Percentiles rank a stretch among this genome's conserved stretches.
phyloP scores from a whole-genome alignment of 2,888 invertebrate species.

The Apotomis turbidana region DNA sequence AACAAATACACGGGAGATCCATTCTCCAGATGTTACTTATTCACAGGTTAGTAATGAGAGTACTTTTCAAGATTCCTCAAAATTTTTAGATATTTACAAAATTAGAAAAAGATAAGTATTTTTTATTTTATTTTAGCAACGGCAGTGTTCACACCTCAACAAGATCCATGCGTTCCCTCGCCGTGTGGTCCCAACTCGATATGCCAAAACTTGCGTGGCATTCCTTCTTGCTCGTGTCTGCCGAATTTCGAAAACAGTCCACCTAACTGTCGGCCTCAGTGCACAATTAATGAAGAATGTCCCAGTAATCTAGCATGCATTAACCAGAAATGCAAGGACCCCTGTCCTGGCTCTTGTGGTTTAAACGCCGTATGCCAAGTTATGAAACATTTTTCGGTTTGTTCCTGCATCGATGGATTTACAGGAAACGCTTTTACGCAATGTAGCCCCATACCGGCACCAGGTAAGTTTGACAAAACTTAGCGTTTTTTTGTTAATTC shows the following conservation, averaged over 20 bases:
- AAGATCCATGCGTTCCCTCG: constrained; percentile 87
- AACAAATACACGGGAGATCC: constrained; percentile 85
- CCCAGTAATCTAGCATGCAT: constrained; percentile 86
- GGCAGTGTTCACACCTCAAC: constrained; percentile 59
- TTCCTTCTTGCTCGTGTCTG: constrained; percentile 86
- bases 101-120: too few relatives aligned
- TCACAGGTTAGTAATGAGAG: constrained; percentile 64
- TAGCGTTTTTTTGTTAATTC: neutral
- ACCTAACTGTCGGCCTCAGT: constrained; percentile 87
- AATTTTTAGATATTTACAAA: neutral
- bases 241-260: constrained; percentile 86
- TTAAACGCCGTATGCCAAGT: constrained; percentile 83
- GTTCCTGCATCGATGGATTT: constrained; percentile 83
- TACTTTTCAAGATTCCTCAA: too few relatives aligned
- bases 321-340: constrained; percentile 86
- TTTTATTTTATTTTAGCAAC: constrained; percentile 56
- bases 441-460: constrained; percentile 68
- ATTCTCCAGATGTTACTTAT: constrained; percentile 85
- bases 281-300: constrained; percentile 87
- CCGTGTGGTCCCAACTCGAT: constrained; percentile 87
- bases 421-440: constrained; percentile 86
- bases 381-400: constrained; percentile 85
- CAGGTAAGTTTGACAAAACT: constrained; percentile 56
- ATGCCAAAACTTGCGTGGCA: constrained; percentile 82
- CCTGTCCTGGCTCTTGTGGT: constrained; percentile 89